Conservation (phyloP, 2,797 vertebrate genomes). For the Babyrousa celebensis region DNA sequence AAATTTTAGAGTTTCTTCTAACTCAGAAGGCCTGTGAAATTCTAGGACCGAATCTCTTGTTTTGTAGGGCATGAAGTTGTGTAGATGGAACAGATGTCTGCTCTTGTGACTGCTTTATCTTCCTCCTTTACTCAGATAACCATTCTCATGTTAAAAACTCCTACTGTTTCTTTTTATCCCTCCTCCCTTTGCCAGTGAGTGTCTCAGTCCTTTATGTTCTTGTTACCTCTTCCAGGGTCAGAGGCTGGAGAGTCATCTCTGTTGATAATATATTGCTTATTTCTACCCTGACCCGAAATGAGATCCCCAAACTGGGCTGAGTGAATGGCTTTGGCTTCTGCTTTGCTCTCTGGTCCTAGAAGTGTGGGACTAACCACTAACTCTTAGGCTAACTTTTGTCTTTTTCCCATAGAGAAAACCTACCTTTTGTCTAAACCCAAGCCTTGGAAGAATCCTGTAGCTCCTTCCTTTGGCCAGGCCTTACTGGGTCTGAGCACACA, state of each 20-base stretch:
- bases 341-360: conserved; percentile 23
- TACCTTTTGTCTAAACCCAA: not conserved
- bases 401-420: not conserved
- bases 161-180: not conserved
- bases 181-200: not conserved
- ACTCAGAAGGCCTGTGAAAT: not conserved
- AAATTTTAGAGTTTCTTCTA: not conserved
- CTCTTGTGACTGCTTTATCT: not conserved
- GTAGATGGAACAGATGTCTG: not conserved
- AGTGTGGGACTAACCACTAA: not conserved
- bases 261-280: not conserved
- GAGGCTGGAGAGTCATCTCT: not conserved
- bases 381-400: not conserved
- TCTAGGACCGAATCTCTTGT: not conserved
- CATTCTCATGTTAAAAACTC: not conserved
- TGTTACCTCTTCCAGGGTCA: not conserved
- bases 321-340: not conserved
- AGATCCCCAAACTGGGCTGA: not conserved
- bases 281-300: not conserved
- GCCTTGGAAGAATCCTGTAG: not conserved
- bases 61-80: not conserved
- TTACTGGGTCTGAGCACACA: not conserved
- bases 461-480: not conserved
- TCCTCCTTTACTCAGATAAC: not conserved
- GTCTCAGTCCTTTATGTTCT: conserved; percentile 35